phyloP scores from a whole-genome alignment of 2,113 vertebrate species.

The Bujurquina vittata region DNA sequence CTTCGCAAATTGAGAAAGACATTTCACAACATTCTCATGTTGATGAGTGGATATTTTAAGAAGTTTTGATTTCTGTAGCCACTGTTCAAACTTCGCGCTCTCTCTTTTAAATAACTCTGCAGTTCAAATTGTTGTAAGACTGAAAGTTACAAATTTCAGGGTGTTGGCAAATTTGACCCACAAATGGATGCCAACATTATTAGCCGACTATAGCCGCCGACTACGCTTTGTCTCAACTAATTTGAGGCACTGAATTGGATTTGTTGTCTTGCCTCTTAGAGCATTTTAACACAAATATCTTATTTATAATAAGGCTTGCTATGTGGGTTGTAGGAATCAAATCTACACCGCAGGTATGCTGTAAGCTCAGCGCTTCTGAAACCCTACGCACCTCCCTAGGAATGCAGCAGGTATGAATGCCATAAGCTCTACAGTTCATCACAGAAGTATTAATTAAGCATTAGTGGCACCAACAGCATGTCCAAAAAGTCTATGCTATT shows the following conservation, averaged over 20 bases:
- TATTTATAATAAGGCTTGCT: too few species aligned
- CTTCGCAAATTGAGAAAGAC: background rate
- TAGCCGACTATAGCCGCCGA: background rate
- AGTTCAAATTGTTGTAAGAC: background rate
- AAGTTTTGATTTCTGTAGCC: background rate
- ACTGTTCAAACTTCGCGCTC: background rate
- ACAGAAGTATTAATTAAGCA: background rate
- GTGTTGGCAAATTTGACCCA: background rate
- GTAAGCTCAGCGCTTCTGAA: background rate
- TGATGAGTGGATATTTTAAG: background rate
- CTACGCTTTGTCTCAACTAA: too few species aligned
- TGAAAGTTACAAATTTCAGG: too few species aligned
- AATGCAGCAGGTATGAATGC: background rate
- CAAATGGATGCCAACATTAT: background rate
- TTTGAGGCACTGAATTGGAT: background rate
- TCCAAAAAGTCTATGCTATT: too few species aligned
- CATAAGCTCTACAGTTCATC: background rate
- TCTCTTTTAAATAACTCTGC: rapidly evolving
- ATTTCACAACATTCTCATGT: background rate
- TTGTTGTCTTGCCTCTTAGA: background rate
- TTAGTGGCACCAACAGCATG: too few species aligned
- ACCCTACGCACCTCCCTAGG: background rate
- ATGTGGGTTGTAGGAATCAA: background rate
- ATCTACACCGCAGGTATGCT: background rate
- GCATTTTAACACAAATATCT: background rate